phyloP scores from a whole-genome alignment of 2,113 vertebrate genomes.

The Odontophorus gujanensis region DNA sequence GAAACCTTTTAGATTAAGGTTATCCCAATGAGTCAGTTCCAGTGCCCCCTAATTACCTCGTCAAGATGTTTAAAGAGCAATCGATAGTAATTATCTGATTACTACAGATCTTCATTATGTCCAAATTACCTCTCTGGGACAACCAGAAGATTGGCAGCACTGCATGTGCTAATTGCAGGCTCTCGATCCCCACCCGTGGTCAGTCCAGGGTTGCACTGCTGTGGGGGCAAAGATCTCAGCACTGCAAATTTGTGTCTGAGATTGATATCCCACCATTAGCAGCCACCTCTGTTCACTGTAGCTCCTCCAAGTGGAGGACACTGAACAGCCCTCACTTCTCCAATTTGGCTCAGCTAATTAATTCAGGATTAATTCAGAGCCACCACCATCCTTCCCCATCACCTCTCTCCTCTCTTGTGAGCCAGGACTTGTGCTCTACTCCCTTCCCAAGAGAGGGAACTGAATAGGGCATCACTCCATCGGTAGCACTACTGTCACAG shows the following conservation, averaged over 20 bases:
- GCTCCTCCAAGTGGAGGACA: background rate
- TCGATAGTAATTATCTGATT: conserved; percentile 84
- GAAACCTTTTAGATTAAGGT: conserved; percentile 71
- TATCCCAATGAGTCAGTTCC: conserved; percentile 76
- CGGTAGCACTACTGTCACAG: fast-evolving
- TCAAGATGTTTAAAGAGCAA: conserved; percentile 79
- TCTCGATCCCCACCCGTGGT: background rate
- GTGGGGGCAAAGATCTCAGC: background rate
- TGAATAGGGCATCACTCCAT: background rate
- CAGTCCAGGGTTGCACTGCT: background rate
- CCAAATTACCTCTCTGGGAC: conserved; percentile 75
- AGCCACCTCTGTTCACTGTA: background rate
- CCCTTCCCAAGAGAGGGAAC: background rate
- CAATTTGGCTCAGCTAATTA: background rate
- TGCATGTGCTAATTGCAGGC: conserved; percentile 45
- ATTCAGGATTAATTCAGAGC: background rate
- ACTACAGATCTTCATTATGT: conserved; percentile 80
- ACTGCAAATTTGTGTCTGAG: background rate
- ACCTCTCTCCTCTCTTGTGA: background rate
- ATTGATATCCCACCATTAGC: background rate
- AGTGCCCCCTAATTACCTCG: conserved; percentile 77
- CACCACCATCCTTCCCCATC: background rate
- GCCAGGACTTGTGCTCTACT: fast-evolving
- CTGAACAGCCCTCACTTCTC: fast-evolving
- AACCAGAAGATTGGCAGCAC: conserved; percentile 59